Conservation (phyloP, 2,797 vertebrate species). For the Amblyopsis hoosieri region DNA sequence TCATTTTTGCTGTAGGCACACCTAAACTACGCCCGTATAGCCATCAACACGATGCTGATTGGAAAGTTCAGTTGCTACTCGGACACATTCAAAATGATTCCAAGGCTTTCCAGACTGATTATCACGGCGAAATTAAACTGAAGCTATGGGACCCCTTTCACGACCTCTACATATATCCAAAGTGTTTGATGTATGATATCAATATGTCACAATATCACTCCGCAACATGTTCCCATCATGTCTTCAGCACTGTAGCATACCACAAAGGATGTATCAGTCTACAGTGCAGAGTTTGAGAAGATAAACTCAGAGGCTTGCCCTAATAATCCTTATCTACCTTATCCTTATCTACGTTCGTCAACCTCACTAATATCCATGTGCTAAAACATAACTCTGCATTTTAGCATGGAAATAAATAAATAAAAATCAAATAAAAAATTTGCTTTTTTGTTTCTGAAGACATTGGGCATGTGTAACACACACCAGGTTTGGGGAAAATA, state of each 20-base stretch:
- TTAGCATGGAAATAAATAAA: conserved; percentile 13
- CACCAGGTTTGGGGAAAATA: conserved; percentile 38
- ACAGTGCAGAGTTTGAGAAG: conserved; percentile 7
- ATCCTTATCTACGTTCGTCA: no score
- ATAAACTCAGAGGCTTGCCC: conserved; percentile 45
- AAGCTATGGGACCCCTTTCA: neutral
- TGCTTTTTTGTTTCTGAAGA: conserved; percentile 52
- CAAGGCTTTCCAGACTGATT: no score
- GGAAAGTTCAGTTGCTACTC: no score
- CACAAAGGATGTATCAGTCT: no score
- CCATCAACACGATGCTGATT: no score
- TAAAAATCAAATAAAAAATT: neutral
- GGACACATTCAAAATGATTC: no score
- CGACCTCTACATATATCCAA: neutral
- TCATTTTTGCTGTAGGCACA: no score
- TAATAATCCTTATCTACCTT: conserved; percentile 50
- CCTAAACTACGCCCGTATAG: no score
- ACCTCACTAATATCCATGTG: conserved; percentile 63
- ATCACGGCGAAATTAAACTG: no score
- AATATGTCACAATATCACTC: no score
- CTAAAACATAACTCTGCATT: conserved; percentile 56
- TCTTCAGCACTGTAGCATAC: neutral
- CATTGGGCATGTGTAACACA: conserved; percentile 42
- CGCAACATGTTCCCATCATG: no score
- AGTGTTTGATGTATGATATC: no score